Base-by-base conservation (phyloP, 2,113 vertebrate genomes). In the Riparia riparia region DNA sequence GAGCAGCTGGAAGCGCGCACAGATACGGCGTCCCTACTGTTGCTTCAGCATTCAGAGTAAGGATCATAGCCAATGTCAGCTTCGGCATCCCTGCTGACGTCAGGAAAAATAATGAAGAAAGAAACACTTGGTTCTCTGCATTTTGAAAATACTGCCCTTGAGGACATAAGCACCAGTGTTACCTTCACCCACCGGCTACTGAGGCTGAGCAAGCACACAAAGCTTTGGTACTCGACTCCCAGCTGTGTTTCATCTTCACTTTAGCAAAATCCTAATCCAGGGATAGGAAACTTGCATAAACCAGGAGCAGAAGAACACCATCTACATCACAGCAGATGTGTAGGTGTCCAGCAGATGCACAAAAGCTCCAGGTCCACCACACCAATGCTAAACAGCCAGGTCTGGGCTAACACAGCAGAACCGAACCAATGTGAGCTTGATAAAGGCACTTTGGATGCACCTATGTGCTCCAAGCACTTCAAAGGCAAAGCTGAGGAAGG, bases 381-480 rank as follows among this genome's bases (percentile, higher is more conserved):
- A 80, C 3, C 42, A 34, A 8, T 6, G 9, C 74, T 51, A 13
- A 90, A 37, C 45, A 77, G 63, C 28, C 64, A 50, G 47, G 6
- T 32, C 20, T 89, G 68, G 28, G 42, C 72, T 69, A 50, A 57
- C 17, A 61, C 10, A 50, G 51, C 7, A 16, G 51, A 71, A 64
- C 3, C 47, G 45, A 44, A 34, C n/a, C 17, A 26, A 32, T 1
- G 1, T 17, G 7, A 65, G 32, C 42, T 74, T 1, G 0, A 24
- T 39, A 56, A 83, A 77, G 25, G 12, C 84, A 91, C 14, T 29
- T 6, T 24, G 9, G 72, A 42, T 42, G 34, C 34, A 53, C 16
- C 42, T 53, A 54, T 50, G 45, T 17, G 31, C 29, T 64, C 34
- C 16, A 17, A 79, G 24, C 6, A 20, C 25, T 77, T 60, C 63